These are phyloP conservation scores for Percina caprodes DNA, from an alignment of 2,113 vertebrate species.

Conservation along the genomic window DNA sequence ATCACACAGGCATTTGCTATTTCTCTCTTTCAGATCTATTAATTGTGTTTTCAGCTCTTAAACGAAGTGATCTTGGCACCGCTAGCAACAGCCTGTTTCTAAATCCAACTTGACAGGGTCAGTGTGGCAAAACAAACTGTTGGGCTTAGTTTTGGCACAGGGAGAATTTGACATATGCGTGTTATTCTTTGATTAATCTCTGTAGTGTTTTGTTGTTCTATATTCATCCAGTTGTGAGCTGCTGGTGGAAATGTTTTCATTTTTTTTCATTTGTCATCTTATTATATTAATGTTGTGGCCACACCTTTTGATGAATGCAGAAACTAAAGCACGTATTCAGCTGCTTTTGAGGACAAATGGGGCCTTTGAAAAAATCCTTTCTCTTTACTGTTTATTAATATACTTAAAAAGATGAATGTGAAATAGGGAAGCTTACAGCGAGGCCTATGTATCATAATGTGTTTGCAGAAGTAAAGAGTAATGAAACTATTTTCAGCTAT, in stretches of 20 bases:
- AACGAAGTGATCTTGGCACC: conserved; percentile 62
- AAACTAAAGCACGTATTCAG: conserved; percentile 80
- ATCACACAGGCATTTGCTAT: conserved; percentile 39
- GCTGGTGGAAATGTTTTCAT: conserved; percentile 44
- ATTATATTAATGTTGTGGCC: conserved; percentile 73
- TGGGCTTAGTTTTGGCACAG: conserved; percentile 52
- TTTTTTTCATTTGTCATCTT: conserved; percentile 70
- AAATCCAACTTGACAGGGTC: conserved; percentile 71
- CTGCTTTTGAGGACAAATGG: conserved; percentile 84
- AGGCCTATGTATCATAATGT: conserved; percentile 79
- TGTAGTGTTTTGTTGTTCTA: conserved; percentile 63
- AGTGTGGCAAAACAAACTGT: conserved; percentile 70
- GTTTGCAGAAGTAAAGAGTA: conserved; percentile 83
- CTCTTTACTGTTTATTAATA: conserved; percentile 86
- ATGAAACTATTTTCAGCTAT: conserved; percentile 84
- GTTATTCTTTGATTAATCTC: conserved; percentile 62
- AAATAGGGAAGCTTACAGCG: conserved; percentile 63
- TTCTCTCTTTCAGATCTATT: conserved; percentile 51
- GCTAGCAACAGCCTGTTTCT: conserved; percentile 59
- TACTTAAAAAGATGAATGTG: conserved; percentile 86
- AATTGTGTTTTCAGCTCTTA: conserved; percentile 61
- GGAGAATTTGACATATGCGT: conserved; percentile 58
- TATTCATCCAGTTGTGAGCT: conserved; percentile 68
- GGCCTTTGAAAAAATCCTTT: conserved; percentile 80
- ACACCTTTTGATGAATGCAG: conserved; percentile 83